Percentiles rank a stretch among this genome's conserved stretches.
These are phyloP conservation scores for Drosophila burlai DNA, from an alignment of 1,140 invertebrate genomes.

Conservation along the genomic window DNA sequence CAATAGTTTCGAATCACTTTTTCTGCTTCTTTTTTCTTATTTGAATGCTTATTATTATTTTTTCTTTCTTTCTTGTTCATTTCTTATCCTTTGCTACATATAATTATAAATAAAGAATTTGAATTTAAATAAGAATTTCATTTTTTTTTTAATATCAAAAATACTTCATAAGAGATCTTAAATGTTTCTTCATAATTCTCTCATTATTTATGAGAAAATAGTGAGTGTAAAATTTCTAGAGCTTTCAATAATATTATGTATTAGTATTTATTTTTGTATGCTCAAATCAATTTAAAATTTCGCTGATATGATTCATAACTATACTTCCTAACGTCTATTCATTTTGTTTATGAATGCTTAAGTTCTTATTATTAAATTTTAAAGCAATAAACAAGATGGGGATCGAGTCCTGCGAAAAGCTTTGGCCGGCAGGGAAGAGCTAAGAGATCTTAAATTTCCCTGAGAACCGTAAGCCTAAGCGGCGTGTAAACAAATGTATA, in stretches of 20 bases:
- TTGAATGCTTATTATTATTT: conserved; percentile 14
- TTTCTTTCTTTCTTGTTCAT: conserved; percentile 1
- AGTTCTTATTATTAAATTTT: not conserved
- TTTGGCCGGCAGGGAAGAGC: not conserved
- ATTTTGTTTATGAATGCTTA: not conserved
- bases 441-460: not conserved
- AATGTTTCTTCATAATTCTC: not conserved
- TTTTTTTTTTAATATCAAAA: too few species aligned
- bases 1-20: conserved; percentile 72
- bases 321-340: not conserved
- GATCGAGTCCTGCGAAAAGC: too few species aligned
- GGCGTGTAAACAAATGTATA: not conserved
- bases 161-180: not conserved
- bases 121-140: too few species aligned
- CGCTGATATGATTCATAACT: not conserved
- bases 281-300: not conserved
- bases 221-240: not conserved
- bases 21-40: conserved; percentile 1
- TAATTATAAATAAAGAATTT: not conserved
- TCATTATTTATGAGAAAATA: not conserved
- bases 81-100: not conserved
- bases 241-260: not conserved
- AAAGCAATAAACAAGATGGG: not conserved
- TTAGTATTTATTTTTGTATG: not conserved
- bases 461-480: not conserved